These are phyloP conservation scores for Cerceris rybyensis DNA, from an alignment of 2,888 invertebrate genomes.

Conservation along the genomic window DNA sequence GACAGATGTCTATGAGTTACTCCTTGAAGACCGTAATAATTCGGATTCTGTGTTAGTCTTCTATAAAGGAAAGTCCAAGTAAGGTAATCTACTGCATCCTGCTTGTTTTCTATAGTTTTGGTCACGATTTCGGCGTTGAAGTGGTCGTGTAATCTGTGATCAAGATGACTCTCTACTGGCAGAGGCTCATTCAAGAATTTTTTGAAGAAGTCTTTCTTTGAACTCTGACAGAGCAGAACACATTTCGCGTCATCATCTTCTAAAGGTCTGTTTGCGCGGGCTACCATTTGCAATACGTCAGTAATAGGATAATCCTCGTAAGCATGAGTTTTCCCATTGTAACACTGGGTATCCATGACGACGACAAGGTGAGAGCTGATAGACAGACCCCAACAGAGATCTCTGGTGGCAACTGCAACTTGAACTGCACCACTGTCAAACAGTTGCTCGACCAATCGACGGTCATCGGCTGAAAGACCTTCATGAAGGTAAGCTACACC, in stretches of 20 bases:
- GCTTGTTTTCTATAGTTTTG: constrained; percentile 99
- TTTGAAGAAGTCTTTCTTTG: constrained; percentile 99
- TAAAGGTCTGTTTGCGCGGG: constrained; percentile 95
- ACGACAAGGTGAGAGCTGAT: constrained; percentile 97
- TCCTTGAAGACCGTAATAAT: constrained; percentile 99
- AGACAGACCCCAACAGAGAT: constrained; percentile 95
- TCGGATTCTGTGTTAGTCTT: constrained; percentile 98
- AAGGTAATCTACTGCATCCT: constrained; percentile 99
- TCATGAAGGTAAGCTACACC: constrained; percentile 99
- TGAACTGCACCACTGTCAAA: constrained; percentile 96
- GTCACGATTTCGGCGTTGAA: constrained; percentile 99
- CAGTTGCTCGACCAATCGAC: constrained; percentile 95
- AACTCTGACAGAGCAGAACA: constrained; percentile 97
- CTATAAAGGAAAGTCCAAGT: constrained; percentile 99
- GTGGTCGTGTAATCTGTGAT: constrained; percentile 99
- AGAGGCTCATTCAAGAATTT: constrained; percentile 98
- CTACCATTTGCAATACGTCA: constrained; percentile 99
- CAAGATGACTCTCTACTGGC: constrained; percentile 98
- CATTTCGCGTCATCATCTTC: constrained; percentile 97
- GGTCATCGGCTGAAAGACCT: constrained; percentile 92
- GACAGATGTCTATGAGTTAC: constrained; percentile 98
- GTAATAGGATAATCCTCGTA: constrained; percentile 99
- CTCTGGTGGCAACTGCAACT: constrained; percentile 95
- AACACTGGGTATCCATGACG: constrained; percentile 96
- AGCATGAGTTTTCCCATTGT: constrained; percentile 86